These are phyloP conservation scores for Eurystomus glaucurus DNA, from an alignment of 2,797 vertebrate species.

Conservation along the genomic window DNA sequence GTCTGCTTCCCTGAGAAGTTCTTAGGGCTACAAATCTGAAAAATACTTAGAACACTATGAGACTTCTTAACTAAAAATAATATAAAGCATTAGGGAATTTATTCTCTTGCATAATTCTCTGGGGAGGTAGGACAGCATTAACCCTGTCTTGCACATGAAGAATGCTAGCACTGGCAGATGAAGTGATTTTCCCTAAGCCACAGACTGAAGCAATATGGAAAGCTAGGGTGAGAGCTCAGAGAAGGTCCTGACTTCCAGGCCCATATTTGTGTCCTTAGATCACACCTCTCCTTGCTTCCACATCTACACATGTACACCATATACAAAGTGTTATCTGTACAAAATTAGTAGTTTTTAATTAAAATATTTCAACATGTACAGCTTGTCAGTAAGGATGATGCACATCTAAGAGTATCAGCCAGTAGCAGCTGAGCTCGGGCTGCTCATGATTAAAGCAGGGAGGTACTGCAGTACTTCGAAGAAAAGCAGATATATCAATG, in stretches of 20 bases:
- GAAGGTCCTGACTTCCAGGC: neutral
- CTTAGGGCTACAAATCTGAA: neutral
- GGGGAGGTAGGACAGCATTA: neutral
- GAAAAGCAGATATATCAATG: slow-evolving; percentile 33
- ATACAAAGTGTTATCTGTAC: neutral
- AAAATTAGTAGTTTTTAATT: neutral
- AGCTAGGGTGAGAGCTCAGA: neutral
- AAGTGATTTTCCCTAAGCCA: neutral
- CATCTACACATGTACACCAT: neutral
- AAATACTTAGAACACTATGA: neutral
- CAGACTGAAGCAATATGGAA: neutral
- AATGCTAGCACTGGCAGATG: neutral
- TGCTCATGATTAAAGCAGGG: slow-evolving; percentile 24
- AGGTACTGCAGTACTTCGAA: slow-evolving; percentile 37
- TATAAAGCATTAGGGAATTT: neutral
- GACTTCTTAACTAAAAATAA: neutral
- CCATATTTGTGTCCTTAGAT: neutral
- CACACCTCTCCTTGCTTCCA: neutral
- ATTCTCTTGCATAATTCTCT: neutral
- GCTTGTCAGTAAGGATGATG: neutral
- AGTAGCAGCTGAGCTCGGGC: neutral
- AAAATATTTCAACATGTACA: neutral
- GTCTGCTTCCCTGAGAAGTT: neutral
- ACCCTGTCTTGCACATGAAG: neutral
- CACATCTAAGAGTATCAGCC: neutral